phyloP scores from a whole-genome alignment of 1,140 invertebrate species.

The Brachionus rotundiformis region DNA sequence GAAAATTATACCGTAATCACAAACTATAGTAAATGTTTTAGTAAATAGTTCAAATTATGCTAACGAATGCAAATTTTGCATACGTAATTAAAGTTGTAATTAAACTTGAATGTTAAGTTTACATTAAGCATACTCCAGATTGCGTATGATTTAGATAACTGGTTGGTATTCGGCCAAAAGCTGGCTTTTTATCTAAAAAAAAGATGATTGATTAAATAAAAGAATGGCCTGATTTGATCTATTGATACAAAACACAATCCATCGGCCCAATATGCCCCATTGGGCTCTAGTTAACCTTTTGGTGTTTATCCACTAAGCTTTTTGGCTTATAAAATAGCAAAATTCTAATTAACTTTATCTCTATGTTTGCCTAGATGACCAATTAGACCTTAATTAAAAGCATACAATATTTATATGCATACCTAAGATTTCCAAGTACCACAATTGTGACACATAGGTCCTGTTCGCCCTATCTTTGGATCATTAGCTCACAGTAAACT shows the following conservation, averaged over 20 bases:
- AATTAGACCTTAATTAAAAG: background rate
- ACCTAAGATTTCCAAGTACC: too few species aligned
- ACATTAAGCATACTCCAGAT: conserved; percentile 7
- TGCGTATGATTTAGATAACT: background rate
- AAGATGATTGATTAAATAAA: background rate
- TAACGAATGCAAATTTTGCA: background rate
- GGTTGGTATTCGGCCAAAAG: background rate
- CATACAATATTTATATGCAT: background rate
- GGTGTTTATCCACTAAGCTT: background rate
- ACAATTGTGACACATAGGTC: background rate
- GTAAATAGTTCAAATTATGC: conserved; percentile 1
- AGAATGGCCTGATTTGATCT: background rate
- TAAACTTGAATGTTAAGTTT: background rate
- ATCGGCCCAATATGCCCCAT: background rate
- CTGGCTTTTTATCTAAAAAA: conserved; percentile 3
- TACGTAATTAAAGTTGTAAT: background rate
- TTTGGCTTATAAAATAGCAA: background rate
- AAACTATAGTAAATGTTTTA: background rate
- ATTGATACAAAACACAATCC: background rate
- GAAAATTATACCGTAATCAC: background rate
- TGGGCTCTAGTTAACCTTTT: background rate
- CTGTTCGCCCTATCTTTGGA: too few species aligned
- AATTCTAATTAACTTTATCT: conserved; percentile 2
- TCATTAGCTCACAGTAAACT: too few species aligned
- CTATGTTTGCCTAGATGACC: background rate